Evolutionary conservation across 2,113 vertebrate genomes (phyloP).

Genomic region (Laticauda colubrina): DNA sequence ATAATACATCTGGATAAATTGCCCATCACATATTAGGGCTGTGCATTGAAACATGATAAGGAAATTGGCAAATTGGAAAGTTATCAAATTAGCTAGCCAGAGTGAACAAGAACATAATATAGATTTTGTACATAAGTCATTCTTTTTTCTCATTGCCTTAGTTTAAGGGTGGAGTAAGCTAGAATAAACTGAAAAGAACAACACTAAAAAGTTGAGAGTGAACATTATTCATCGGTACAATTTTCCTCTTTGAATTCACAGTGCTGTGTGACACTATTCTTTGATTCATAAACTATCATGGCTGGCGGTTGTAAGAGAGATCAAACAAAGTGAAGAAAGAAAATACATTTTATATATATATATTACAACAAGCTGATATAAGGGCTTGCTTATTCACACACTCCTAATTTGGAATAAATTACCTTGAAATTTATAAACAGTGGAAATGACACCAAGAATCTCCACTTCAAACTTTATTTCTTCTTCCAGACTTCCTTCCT

Average conservation of each 20-base stretch:
- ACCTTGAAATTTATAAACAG: conserved; percentile 97
- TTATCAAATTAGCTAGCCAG: not conserved
- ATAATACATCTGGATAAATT: not conserved
- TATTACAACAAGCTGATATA: not conserved
- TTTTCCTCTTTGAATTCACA: not conserved
- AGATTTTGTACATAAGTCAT: not conserved
- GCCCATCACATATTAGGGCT: too few relatives aligned
- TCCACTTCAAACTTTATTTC: conserved; percentile 76
- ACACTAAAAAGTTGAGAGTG: not conserved
- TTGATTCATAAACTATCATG: not conserved
- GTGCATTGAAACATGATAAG: not conserved
- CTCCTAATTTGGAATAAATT: not conserved
- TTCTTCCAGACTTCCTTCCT: not conserved
- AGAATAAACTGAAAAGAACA: not conserved
- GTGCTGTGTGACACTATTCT: not conserved
- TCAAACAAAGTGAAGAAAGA: not conserved
- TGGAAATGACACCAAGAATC: conserved; percentile 82
- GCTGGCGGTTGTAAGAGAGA: not conserved
- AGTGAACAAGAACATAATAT: not conserved
- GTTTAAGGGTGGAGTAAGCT: not conserved
- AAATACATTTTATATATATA: not conserved
- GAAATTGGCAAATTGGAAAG: not conserved
- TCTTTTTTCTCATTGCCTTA: not conserved
- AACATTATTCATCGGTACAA: not conserved
- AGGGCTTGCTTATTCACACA: not conserved